A percentile compares a stretch with the other conserved stretches of the same genome.
Conservation (phyloP, 1,140 invertebrate species). For the Phthorimaea operculella region DNA sequence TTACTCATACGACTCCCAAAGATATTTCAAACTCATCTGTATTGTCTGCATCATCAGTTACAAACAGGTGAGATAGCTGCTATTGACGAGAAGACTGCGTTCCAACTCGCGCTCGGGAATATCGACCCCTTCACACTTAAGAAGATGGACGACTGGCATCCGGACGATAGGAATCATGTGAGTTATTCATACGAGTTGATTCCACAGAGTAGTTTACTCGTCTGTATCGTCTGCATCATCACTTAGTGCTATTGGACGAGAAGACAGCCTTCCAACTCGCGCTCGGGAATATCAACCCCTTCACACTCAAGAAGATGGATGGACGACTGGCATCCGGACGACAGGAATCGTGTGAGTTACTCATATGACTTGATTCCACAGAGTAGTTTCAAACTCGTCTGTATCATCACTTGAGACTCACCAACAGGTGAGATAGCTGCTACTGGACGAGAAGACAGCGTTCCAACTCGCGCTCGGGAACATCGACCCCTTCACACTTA, state of each 20-base stretch:
- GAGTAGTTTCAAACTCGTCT: too few relatives aligned
- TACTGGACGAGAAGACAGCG: constrained; percentile 72
- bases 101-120: constrained; percentile 89
- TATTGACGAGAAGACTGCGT: constrained; percentile 73
- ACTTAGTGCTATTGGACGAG: constrained; percentile 66
- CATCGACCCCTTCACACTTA: constrained; percentile 81
- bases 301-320: constrained; percentile 78
- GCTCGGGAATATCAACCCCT: constrained; percentile 88
- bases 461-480: constrained; percentile 90
- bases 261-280: constrained; percentile 83
- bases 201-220: too few relatives aligned
- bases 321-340: constrained; percentile 82
- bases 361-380: too few relatives aligned
- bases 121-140: constrained; percentile 83
- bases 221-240: too few relatives aligned
- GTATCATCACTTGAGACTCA: too few relatives aligned
- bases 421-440: too few relatives aligned
- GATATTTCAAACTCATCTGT: too few relatives aligned
- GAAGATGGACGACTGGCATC: constrained; percentile 82
- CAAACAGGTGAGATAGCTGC: too few relatives aligned
- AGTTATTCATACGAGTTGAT: too few relatives aligned
- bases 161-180: constrained; percentile 54
- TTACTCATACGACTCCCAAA: too few relatives aligned
- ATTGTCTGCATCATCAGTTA: too few relatives aligned
- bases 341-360: constrained; percentile 7